Evolutionary conservation across 2,888 invertebrate genomes (phyloP).

Genomic region (Sinodicranocentrus sp.): DNA sequence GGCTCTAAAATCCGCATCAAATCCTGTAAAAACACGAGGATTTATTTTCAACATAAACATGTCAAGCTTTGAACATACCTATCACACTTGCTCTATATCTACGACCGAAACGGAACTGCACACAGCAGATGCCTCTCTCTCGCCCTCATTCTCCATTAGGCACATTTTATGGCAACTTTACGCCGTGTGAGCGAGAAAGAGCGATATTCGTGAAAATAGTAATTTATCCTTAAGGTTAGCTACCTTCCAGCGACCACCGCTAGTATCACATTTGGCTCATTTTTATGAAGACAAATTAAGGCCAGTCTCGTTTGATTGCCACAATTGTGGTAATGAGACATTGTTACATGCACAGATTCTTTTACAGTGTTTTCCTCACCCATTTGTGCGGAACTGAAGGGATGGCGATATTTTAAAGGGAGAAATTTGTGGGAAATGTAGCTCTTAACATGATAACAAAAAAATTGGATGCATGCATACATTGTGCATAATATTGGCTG

Average conservation of each 20-base stretch:
- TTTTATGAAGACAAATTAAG: slow-evolving; percentile 56
- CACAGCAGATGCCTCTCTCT: slow-evolving; percentile 17
- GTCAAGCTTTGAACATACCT: slow-evolving; percentile 46
- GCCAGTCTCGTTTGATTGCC: slow-evolving; percentile 51
- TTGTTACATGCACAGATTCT: slow-evolving; percentile 25
- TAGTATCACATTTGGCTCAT: background rate
- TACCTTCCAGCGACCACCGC: too few species aligned
- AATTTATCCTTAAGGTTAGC: too few species aligned
- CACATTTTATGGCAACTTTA: too few species aligned
- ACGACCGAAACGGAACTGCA: slow-evolving; percentile 16
- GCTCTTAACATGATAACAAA: too few species aligned
- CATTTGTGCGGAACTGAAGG: background rate
- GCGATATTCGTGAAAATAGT: too few species aligned
- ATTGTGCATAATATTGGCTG: background rate
- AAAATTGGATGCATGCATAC: too few species aligned
- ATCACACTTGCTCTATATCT: slow-evolving; percentile 37
- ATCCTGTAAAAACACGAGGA: slow-evolving; percentile 52
- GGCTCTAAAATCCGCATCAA: slow-evolving; percentile 47
- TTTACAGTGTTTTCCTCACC: background rate
- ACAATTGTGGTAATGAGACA: slow-evolving; percentile 57
- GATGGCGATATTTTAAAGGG: too few species aligned
- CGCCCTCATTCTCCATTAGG: background rate
- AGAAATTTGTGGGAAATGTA: too few species aligned
- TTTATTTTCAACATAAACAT: slow-evolving; percentile 55
- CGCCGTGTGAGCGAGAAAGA: too few species aligned